Evolutionary conservation across 2,113 vertebrate species (phyloP), one percentile per base, ranked within the genome.

Genomic region (Calcarius ornatus): DNA sequence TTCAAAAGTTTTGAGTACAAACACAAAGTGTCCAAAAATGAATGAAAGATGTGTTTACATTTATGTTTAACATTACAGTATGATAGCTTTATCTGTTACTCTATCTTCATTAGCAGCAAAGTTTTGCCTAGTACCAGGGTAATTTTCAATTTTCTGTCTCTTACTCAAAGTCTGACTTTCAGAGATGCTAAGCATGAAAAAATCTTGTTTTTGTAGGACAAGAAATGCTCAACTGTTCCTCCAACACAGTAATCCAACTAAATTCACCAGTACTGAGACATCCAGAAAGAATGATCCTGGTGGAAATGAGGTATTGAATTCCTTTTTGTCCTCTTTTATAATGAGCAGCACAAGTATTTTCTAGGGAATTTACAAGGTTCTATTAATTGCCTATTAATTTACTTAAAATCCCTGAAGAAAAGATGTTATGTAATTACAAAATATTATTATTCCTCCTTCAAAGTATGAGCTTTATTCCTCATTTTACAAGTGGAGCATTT

Each of bases 331-430:
- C 31, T 83, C 12, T 57, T 79, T 45, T 87, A 48, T 66, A 70
- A 75, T 42, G 31, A 35, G 22, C 27, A 81, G 45, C 17, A 60
- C 61, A 80, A 78, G 14, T 72, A 72, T 90, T 95, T 80, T 45
- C 50, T 19, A 59, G 42, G 48, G 57, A 73, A 81, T 83, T 92
- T 79, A 48, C 47, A 68, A 66, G 30, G n/a, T 92, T 69, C 27
- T 85, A 50, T 78, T 93, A 95, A 96, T 95, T 94, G 59, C 7
- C 78, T 95, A 83, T 79, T 95, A 92, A 89, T 94, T 63, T 54
- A 37, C 65, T 86, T 66, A 15, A 86, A 92, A 84, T 92, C 90
- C 59, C 60, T 12, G 11, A 83, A 93, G 82, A 93, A 79, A 78
- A 84, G 35, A 15, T 0, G 3, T 65, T 83, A 63, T 27, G 33